Base-by-base conservation (phyloP, 1,140 invertebrate genomes). In the Stratiolaelaps scimitus region DNA sequence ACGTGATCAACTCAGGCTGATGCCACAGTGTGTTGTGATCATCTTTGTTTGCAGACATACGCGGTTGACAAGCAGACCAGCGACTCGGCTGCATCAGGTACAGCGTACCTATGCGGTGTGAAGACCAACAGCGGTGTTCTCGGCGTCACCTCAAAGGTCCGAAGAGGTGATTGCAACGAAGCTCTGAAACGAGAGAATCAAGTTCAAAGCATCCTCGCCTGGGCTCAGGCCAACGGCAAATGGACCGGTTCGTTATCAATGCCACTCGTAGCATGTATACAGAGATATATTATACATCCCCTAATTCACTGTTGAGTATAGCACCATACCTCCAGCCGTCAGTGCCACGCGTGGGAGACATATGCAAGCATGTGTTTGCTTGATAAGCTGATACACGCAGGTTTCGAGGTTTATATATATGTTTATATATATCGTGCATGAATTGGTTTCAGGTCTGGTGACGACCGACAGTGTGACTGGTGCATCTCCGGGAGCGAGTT, bases 391-490 rank as follows among this genome's bases (percentile, higher is more conserved):
- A 68, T 73, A 4, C 5, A 74, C 10, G 34, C 34, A 6, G 5
- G 34, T 40, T 40, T 40, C 10, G 34, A 40, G 10, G n/a, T n/a
- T n/a, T n/a, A n/a, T n/a, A n/a, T n/a, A n/a, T n/a, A n/a, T n/a
- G n/a, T n/a, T n/a, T n/a, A n/a, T n/a, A n/a, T n/a, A n/a, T n/a
- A n/a, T n/a, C n/a, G n/a, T n/a, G n/a, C n/a, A n/a, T n/a, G n/a
- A n/a, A n/a, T n/a, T n/a, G n/a, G n/a, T n/a, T n/a, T 76, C 80
- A 72, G 85, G 85, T 6, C 71, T 88, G 1, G 85, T 90, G 7
- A 89, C 87, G 1, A 88, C 82, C 0, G 85, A 86, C 0, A 75
- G 86, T 29, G 82, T 90, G 2, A 89, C 87, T 0, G 86, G 89
- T 71, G 87, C 87, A 0, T 84, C 86, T 0, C 87, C 87, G 0